Percentiles rank a stretch among this genome's conserved stretches.
Evolutionary conservation across 2,797 vertebrate species (phyloP).

Genomic region (Siniperca obscura): DNA sequence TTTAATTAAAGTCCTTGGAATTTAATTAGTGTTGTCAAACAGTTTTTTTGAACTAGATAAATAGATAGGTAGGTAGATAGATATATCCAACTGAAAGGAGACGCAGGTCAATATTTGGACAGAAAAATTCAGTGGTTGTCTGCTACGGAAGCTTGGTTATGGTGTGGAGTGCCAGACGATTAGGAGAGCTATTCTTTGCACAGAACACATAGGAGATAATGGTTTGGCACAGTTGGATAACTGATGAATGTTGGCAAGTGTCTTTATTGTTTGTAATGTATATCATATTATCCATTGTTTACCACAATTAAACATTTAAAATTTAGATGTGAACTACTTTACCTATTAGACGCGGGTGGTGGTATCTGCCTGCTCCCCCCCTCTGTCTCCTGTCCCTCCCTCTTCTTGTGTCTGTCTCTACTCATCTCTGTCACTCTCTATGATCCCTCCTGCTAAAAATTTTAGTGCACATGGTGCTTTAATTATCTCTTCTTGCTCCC

Average conservation of each 20-base stretch:
- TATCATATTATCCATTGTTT: conserved; percentile 18
- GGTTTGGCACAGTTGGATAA: conserved; percentile 2
- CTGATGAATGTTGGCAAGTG: conserved; percentile 18
- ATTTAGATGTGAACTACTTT: conserved; percentile 6
- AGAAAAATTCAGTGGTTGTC: neutral
- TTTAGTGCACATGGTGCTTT: conserved; percentile 39
- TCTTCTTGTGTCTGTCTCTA: conserved; percentile 32
- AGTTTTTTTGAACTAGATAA: conserved; percentile 9
- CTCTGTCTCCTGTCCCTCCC: conserved; percentile 15
- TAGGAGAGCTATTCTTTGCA: conserved; percentile 17
- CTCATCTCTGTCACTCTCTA: conserved; percentile 39
- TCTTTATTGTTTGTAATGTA: conserved; percentile 26
- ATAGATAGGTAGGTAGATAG: neutral
- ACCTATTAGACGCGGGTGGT: neutral
- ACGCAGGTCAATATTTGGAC: conserved; percentile 16
- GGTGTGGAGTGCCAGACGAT: conserved; percentile 6
- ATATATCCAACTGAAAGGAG: neutral
- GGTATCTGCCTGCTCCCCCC: neutral
- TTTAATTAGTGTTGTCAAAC: conserved; percentile 45
- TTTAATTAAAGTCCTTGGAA: conserved; percentile 62
- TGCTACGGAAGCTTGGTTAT: conserved; percentile 20
- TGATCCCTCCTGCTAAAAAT: conserved; percentile 38
- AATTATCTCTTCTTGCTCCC: conserved; percentile 39
- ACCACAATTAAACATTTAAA: conserved; percentile 14
- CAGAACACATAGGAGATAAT: conserved; percentile 25